Evolutionary conservation across 2,888 invertebrate genomes (phyloP), one percentile per base, ranked within the genome.

Genomic region (Noctua comes): DNA sequence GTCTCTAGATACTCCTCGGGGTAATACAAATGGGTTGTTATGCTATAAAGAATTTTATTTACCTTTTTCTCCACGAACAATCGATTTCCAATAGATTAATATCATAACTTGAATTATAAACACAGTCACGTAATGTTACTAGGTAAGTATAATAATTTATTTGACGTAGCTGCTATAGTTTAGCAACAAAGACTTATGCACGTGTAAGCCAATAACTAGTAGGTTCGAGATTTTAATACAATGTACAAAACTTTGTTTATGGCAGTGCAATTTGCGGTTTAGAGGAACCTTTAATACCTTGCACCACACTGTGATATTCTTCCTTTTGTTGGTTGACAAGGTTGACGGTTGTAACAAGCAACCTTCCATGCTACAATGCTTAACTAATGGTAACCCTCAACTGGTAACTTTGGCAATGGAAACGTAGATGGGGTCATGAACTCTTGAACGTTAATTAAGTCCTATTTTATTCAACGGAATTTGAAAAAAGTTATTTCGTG

Each of bases 161-260:
- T n/a, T 54, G 62, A 48, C 13, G 21, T 13, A 27, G n/a, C 62
- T 27, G 24, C 51, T 48, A 27, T 7, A n/a, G 21, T 40, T 62
- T 54, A 54, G 68, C 78, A 84, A 84, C 68, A 77, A 68, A 46
- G 68, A 36, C 77, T 31, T 21, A 2, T 27, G 46, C 79, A 77
- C 78, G 78, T 78, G 78, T 62, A 68, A 21, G 31, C n/a, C 6
- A 36, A 40, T 27, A 66, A 36, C 16, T 27, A 64, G 10, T 24
- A 24, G 13, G 11, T 76, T 40, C 24, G 31, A 11, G 7, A 54
- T 43, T 59, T 51, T 43, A 43, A 46, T 83, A 57, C 31, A 43
- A 59, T 27, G 48, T 48, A 21, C 21, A 16, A 31, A 76, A 36
- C 78, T 11, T 27, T 59, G 68, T 57, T 79, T 65, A 57, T 43